A percentile compares a stretch with the other conserved stretches of the same genome.
Evolutionary conservation across 2,888 invertebrate species (phyloP).

Genomic region (Quadroppia sp.): DNA sequence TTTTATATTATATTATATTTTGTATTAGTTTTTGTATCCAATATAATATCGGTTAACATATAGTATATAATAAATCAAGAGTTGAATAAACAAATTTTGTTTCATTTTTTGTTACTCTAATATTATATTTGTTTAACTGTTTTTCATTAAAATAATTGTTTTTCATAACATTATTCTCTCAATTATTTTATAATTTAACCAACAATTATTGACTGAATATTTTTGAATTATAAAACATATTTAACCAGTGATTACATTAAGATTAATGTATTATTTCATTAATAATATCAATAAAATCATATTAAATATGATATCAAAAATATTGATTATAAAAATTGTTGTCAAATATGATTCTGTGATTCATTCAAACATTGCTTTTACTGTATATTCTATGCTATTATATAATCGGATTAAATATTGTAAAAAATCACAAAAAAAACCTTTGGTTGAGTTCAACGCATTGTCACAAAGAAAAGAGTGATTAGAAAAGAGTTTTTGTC

Average conservation of each 20-base stretch:
- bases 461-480: neutral
- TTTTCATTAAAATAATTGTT: too few species aligned
- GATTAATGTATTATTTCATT: neutral
- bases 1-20: neutral
- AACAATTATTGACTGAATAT: neutral
- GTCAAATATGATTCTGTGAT: neutral
- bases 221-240: neutral
- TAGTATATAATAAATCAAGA: too few species aligned
- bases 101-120: neutral
- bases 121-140: neutral
- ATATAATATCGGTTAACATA: neutral
- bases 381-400: neutral
- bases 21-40: too few species aligned
- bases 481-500: neutral
- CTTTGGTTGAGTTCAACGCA: neutral
- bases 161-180: neutral
- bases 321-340: neutral
- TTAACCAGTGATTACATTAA: too few species aligned
- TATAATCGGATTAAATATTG: conserved; percentile 5
- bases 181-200: conserved; percentile 10
- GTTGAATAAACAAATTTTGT: neutral
- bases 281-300: neutral
- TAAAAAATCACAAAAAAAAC: neutral
- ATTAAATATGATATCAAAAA: neutral
- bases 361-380: neutral